Percentiles rank a stretch among this genome's conserved stretches.
These are phyloP conservation scores for Thera obeliscata DNA, from an alignment of 2,888 invertebrate species.

Conservation along the genomic window DNA sequence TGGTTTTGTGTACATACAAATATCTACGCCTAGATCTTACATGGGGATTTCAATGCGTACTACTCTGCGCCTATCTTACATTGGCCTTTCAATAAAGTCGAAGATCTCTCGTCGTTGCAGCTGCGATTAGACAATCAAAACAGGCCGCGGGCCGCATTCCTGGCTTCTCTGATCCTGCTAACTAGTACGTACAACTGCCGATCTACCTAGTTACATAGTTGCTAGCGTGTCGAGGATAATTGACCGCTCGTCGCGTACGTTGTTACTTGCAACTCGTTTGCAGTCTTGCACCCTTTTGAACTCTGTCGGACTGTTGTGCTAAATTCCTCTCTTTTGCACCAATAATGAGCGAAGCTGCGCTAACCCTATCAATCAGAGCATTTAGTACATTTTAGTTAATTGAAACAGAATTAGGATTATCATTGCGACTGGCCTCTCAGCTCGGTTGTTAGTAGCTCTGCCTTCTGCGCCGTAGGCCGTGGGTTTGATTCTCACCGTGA, in stretches of 20 bases:
- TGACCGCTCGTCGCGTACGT: constrained; percentile 17
- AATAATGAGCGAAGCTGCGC: not conserved
- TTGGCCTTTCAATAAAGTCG: not conserved
- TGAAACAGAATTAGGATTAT: no score
- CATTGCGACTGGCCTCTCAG: no score
- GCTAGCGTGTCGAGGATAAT: constrained; percentile 16
- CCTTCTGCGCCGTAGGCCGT: no score
- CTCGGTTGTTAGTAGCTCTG: no score
- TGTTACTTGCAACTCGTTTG: constrained; percentile 14
- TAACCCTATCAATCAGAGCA: not conserved
- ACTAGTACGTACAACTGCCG: constrained; percentile 21
- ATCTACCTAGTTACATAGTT: constrained; percentile 17
- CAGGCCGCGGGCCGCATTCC: constrained; percentile 30
- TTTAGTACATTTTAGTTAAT: no score
- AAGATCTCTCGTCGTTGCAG: constrained; percentile 28
- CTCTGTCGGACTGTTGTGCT: constrained; percentile 8
- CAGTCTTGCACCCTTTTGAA: constrained; percentile 22
- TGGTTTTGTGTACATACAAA: no score
- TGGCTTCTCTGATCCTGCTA: constrained; percentile 28
- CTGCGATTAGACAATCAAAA: constrained; percentile 37
- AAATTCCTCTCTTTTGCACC: not conserved
- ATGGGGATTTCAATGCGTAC: no score
- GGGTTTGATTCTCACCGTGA: no score
- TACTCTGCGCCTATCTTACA: no score
- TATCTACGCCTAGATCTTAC: no score